Base-by-base conservation (phyloP, 2,888 invertebrate genomes). In the Hemicrepidius hirtus region DNA sequence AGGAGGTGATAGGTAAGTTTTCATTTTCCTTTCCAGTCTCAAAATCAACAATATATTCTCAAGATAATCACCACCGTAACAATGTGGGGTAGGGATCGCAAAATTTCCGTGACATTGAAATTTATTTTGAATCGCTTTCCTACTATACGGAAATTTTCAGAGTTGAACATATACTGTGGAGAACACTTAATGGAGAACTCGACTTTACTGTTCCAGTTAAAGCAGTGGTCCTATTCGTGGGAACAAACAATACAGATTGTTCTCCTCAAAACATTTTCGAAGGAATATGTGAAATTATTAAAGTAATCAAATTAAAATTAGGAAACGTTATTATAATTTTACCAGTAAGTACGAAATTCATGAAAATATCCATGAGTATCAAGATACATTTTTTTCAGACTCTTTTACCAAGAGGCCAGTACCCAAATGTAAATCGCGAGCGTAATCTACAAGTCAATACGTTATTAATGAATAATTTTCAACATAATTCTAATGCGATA, bases 161-260 rank as follows among this genome's bases (percentile, higher is more conserved):
- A 77, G 92, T 92, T 0, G 91, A 93, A 82, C 88, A 93, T 85
- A 89, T 93, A 4, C 83, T 93, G 10, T 93, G 93, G 92, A 84
- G 93, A 75, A 87, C 93, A 28, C 84, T 88, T 75, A 91, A 93
- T 85, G 93, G 92, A 46, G 92, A 92, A 84, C 83, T 93, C 77
- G 90, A 92, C 75, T 88, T 92, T 77, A 87, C 88, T 76, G 16
- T 53, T n/a, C 92, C 91, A 87, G 89, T 92, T 76, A 86, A 92
- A 90, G 91, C 90, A 20, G 87, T 92, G 28, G 91, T 92, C 24
- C 79, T 93, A 12, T 86, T 90, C 76, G 90, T 91, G 18, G 93
- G 93, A 4, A 92, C 92, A 12, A 92, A 93, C 80, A 93, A 93
- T 84, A 87, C 89, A 77, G 88, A 87, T 50, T 88, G 91, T 80